phyloP scores from a whole-genome alignment of 2,113 vertebrate genomes.

The Eolophus roseicapilla region DNA sequence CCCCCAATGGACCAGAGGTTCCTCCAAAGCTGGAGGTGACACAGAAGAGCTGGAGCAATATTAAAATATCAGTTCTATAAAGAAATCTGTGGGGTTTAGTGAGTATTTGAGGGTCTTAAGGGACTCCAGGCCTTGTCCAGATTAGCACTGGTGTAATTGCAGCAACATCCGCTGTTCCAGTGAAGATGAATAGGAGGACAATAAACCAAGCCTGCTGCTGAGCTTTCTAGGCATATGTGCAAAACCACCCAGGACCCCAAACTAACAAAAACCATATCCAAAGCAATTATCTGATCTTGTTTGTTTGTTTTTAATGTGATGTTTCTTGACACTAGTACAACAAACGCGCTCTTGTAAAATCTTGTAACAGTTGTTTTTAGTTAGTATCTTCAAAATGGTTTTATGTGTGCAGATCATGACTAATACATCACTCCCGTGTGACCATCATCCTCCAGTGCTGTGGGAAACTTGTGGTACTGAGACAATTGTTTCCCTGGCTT shows the following conservation, averaged over 20 bases:
- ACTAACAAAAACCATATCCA: slow-evolving; percentile 20
- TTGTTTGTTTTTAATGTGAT: not conserved
- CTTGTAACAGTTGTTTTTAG: slow-evolving; percentile 30
- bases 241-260: not conserved
- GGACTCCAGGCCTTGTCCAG: not conserved
- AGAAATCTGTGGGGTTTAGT: not conserved
- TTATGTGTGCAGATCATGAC: not conserved
- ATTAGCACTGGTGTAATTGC: not conserved
- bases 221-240: not conserved
- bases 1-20: not conserved
- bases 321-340: slow-evolving; percentile 19
- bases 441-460: not conserved
- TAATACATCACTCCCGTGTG: not conserved
- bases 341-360: slow-evolving; percentile 20
- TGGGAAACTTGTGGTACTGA: not conserved
- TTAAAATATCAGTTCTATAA: not conserved
- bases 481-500: slow-evolving; percentile 1
- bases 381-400: slow-evolving; percentile 7
- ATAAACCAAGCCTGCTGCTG: not conserved
- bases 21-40: not conserved
- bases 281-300: slow-evolving; percentile 24
- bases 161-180: not conserved
- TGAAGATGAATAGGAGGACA: not conserved
- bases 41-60: not conserved
- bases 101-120: not conserved